These are phyloP conservation scores for Holotrichia oblita DNA, from an alignment of 1,140 invertebrate genomes.

Conservation along the genomic window DNA sequence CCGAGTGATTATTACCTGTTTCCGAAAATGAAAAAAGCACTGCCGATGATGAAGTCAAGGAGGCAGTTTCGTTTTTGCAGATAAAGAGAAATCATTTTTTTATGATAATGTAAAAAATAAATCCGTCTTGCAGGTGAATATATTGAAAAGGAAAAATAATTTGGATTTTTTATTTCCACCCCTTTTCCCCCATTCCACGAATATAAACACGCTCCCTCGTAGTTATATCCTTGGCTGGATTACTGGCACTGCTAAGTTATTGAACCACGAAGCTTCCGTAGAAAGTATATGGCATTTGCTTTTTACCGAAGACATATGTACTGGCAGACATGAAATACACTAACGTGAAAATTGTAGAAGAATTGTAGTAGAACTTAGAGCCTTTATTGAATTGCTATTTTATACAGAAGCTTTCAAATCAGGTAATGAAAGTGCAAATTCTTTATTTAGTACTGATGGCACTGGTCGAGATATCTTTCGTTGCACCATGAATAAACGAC, in stretches of 20 bases:
- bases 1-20: too few relatives aligned
- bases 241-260: not conserved
- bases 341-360: not conserved
- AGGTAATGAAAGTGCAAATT: conserved; percentile 8
- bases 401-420: conserved; percentile 32
- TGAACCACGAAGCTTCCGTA: not conserved
- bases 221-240: not conserved
- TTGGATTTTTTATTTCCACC: too few relatives aligned
- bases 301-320: not conserved
- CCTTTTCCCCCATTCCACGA: too few relatives aligned
- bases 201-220: too few relatives aligned
- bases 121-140: too few relatives aligned
- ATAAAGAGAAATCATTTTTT: too few relatives aligned
- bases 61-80: too few relatives aligned
- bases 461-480: conserved; percentile 25
- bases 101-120: too few relatives aligned
- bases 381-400: conserved; percentile 30
- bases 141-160: too few relatives aligned
- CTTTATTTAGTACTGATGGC: not conserved
- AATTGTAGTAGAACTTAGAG: conserved; percentile 11
- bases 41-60: too few relatives aligned
- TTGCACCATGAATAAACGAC: not conserved
- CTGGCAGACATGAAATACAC: not conserved
- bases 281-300: not conserved
- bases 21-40: too few relatives aligned